Evolutionary conservation across 2,113 vertebrate species (phyloP), one percentile per base, ranked within the genome.

Genomic region (Abramis brama): DNA sequence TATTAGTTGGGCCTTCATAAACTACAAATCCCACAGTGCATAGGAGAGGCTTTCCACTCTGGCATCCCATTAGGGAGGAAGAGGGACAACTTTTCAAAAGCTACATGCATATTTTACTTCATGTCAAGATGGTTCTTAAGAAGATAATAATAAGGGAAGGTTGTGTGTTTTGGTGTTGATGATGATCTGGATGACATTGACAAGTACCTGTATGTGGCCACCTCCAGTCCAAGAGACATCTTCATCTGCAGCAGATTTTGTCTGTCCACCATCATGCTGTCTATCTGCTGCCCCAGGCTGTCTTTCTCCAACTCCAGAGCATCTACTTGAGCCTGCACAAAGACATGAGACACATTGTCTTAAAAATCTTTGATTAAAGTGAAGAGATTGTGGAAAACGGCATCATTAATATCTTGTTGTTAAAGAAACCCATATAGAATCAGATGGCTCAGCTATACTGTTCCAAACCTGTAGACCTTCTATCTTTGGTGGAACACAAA

Each of bases 181-280:
- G 15, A 60, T 81, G 33, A 43, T 80, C 8, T 45, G 19, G 10
- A 68, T 43, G n/a, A 62, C 47, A 23, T 9, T 11, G 27, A 62
- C 6, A 12, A n/a, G 23, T 90, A 96, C 95, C 94, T 94, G 94
- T 96, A 96, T 1, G 93, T 92, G 27, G 91, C 87, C 7, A 96
- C 94, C 88, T 96, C 94, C 27, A 95, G 87, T 6, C 91, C 89
- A 88, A 95, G 91, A 57, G 94, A 94, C 92, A 88, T 91, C 91
- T 95, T 94, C 78, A 90, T 23, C 90, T 95, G 91, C 84, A 86
- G 60, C 70, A 96, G 90, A 79, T 85, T 85, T 43, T 62, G 87
- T 78, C 92, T 94, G 87, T 96, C 92, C 73, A 75, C 86, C 27
- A 93, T 27, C 6, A 94, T 57, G 0, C 36, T 80, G 2, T 93